phyloP scores from a whole-genome alignment of 2,888 invertebrate species.

The Polietes domitor region DNA sequence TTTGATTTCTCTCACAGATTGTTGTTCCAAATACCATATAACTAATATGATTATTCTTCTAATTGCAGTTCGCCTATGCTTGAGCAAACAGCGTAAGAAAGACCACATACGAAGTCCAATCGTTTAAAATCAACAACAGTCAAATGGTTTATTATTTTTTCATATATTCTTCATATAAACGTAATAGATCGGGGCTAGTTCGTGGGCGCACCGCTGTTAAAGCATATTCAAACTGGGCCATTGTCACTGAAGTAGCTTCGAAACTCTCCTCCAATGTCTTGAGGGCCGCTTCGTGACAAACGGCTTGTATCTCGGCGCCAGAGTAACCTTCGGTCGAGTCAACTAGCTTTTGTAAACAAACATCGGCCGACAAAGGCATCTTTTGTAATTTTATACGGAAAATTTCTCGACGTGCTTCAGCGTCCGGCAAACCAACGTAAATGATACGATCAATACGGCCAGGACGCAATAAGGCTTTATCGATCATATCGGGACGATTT shows the following conservation, averaged over 20 bases:
- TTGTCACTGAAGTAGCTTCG: slow-evolving; percentile 83
- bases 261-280: slow-evolving; percentile 90
- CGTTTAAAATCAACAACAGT: neutral
- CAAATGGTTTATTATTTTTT: slow-evolving; percentile 72
- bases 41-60: neutral
- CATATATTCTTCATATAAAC: slow-evolving; percentile 87
- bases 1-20: slow-evolving; percentile 4
- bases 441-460: slow-evolving; percentile 95
- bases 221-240: slow-evolving; percentile 88
- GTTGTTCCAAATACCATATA: too few relatives aligned
- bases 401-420: slow-evolving; percentile 90
- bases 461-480: slow-evolving; percentile 94
- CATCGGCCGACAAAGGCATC: slow-evolving; percentile 87
- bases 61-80: neutral
- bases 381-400: slow-evolving; percentile 88
- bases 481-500: slow-evolving; percentile 97
- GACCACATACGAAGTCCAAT: neutral
- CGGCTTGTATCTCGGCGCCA: slow-evolving; percentile 95
- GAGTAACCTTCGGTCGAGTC: slow-evolving; percentile 90
- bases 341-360: slow-evolving; percentile 86
- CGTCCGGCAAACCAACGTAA: slow-evolving; percentile 95
- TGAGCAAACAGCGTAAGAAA: neutral
- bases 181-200: slow-evolving; percentile 86
- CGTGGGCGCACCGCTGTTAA: slow-evolving; percentile 88
- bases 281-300: slow-evolving; percentile 96